phyloP scores from a whole-genome alignment of 1,140 invertebrate species.

The Campoletis sonorensis region DNA sequence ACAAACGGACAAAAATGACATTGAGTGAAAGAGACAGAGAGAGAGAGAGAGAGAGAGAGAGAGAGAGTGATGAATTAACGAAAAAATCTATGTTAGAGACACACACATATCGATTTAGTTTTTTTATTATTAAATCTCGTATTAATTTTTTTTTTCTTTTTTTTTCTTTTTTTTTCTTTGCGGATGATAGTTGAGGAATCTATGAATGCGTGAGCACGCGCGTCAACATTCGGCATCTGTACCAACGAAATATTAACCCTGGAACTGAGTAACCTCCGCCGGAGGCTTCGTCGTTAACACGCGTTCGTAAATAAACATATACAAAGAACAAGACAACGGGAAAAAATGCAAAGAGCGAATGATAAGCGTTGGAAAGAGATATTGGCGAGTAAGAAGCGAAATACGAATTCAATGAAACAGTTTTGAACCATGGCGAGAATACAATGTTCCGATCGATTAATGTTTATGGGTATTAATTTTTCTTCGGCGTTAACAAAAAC shows the following conservation, averaged over 20 bases:
- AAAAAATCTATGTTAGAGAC: constrained; percentile 65
- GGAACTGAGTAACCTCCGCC: no score
- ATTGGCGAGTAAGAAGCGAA: no score
- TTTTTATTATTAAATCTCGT: constrained; percentile 47
- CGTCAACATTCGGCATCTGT: no score
- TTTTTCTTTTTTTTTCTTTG: constrained; percentile 14
- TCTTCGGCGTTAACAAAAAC: not conserved
- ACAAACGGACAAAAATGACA: not conserved
- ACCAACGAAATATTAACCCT: no score
- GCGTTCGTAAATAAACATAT: no score
- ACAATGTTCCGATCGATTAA: not conserved
- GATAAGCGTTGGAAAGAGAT: no score
- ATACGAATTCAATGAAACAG: not conserved
- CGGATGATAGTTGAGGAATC: not conserved
- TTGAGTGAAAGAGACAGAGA: not conserved
- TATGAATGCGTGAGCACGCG: constrained; percentile 11
- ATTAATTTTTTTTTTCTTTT: not conserved
- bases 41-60: constrained; percentile 5
- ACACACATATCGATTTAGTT: constrained; percentile 66
- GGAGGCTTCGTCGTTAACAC: no score
- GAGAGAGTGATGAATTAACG: constrained; percentile 56
- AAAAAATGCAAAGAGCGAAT: no score
- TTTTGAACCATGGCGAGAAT: not conserved
- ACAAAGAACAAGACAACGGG: no score
- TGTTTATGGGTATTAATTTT: not conserved